Base-by-base conservation (phyloP, 2,888 invertebrate genomes). In the Bellardia pandia region DNA sequence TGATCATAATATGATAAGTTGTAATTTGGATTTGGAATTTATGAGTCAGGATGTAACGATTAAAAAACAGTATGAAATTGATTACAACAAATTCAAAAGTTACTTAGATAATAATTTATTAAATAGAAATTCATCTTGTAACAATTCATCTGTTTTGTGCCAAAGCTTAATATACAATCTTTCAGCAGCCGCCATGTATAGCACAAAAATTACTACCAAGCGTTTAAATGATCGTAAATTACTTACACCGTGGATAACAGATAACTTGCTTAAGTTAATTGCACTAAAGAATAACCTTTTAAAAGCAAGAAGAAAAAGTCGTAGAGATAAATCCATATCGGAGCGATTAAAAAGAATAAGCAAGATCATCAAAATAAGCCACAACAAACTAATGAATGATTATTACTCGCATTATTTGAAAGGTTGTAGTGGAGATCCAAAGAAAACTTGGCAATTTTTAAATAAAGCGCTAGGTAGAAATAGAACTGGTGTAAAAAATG, bases 321-420 rank as follows among this genome's bases (percentile, higher is more conserved):
- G 66, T 14, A 40, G 40, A 2, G 53, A 64, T 51, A 3, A 3
- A 23, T 16, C 23, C 2, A 30, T 76, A 9, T 64, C 23, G 9
- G 14, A 14, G 11, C 37, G 11, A 8, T 42, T 68, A 23, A 56
- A 68, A 56, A 56, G 56, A 62, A 62, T 75, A 7, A 75, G 74
- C 13, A 74, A 45, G 13, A 13, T 42, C 3, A 56, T 56, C 2
- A 75, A 62, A 62, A 9, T 16, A 11, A 64, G 37, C 16, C 64
- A 64, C 7, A 4, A 48, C 1, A 33, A 48, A 6, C 33, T 75
- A 11, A 77, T 77, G 77, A 8, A 42, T 30, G 30, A 68, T n/a
- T 77, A 66, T 56, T 77, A 77, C 11, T 58, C 6, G 14, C 58
- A 78, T 11, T 58, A 68, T 33, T 13, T 42, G 11, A 40, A 45